A percentile compares a stretch with the other conserved stretches of the same genome.
phyloP scores from a whole-genome alignment of 1,140 invertebrate species.

The Penaeus vannamei region DNA sequence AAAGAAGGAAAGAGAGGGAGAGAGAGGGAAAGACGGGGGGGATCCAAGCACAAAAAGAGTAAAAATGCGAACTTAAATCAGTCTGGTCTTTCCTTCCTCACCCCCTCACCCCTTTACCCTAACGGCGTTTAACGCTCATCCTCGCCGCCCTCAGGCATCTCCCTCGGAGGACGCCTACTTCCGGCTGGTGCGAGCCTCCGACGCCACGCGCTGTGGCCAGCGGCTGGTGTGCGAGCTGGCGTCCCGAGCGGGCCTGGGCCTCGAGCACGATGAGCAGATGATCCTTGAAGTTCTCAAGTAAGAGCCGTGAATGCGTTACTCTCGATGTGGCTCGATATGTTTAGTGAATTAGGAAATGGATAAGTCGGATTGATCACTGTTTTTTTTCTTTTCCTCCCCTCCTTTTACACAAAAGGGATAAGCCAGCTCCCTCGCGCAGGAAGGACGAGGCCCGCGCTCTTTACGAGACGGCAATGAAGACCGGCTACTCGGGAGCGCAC shows the following conservation, averaged over 20 bases:
- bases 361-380: too few species aligned
- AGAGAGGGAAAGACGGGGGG: too few species aligned
- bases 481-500: slow-evolving; percentile 18
- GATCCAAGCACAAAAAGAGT: too few species aligned
- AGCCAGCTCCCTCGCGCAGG: neutral
- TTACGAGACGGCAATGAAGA: slow-evolving; percentile 40
- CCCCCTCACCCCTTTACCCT: too few species aligned
- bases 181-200: slow-evolving; percentile 20
- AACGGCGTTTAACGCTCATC: neutral
- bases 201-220: slow-evolving; percentile 41
- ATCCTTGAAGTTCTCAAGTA: slow-evolving; percentile 48
- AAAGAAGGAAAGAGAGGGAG: too few species aligned
- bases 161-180: slow-evolving; percentile 40
- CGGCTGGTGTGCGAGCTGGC: slow-evolving; percentile 57
- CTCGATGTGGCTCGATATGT: too few species aligned
- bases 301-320: neutral
- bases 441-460: slow-evolving; percentile 17
- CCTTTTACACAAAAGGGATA: neutral
- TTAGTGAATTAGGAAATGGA: too few species aligned
- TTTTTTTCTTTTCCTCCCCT: too few species aligned
- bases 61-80: too few species aligned
- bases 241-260: neutral
- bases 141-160: neutral
- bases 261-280: slow-evolving; percentile 39
- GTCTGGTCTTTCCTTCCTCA: too few species aligned